phyloP scores from a whole-genome alignment of 2,797 vertebrate genomes.

The Aeoliscus strigatus region DNA sequence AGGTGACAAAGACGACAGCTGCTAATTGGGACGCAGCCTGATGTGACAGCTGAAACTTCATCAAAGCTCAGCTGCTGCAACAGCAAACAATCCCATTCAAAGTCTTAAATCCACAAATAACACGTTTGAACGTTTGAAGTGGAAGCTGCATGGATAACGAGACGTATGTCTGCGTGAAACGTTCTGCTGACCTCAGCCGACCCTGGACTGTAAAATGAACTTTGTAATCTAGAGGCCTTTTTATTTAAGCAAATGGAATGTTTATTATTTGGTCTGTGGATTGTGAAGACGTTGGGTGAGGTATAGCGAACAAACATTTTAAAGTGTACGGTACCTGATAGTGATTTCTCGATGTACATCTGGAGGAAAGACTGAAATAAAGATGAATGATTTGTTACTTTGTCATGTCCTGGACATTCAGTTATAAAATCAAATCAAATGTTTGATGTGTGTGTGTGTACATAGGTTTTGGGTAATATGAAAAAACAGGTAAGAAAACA shows the following conservation, averaged over 20 bases:
- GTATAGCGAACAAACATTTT: slow-evolving; percentile 16
- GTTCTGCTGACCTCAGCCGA: slow-evolving; percentile 33
- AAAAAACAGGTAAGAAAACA: too few relatives aligned
- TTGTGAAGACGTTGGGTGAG: slow-evolving; percentile 34
- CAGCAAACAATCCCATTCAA: not conserved
- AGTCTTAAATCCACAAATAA: not conserved
- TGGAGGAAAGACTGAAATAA: slow-evolving; percentile 47
- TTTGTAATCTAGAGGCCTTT: slow-evolving; percentile 52
- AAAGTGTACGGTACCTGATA: slow-evolving; percentile 42
- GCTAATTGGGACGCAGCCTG: not conserved
- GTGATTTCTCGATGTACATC: slow-evolving; percentile 51
- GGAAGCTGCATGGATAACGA: not conserved
- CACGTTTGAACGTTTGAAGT: too few relatives aligned
- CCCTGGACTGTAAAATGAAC: slow-evolving; percentile 30
- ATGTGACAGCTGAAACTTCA: not conserved
- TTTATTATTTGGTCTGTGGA: slow-evolving; percentile 47
- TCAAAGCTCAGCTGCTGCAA: not conserved
- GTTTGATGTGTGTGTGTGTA: too few relatives aligned
- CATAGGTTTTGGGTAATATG: too few relatives aligned
- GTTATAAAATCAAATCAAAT: not conserved
- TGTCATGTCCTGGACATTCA: slow-evolving; percentile 6
- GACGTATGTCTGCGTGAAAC: slow-evolving; percentile 4
- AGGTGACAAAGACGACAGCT: not conserved
- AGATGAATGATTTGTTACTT: slow-evolving; percentile 25
- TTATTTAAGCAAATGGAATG: slow-evolving; percentile 62